Percentiles rank a stretch among this genome's conserved stretches.
phyloP scores from a whole-genome alignment of 2,888 invertebrate species.

The Sthenelais limicola region DNA sequence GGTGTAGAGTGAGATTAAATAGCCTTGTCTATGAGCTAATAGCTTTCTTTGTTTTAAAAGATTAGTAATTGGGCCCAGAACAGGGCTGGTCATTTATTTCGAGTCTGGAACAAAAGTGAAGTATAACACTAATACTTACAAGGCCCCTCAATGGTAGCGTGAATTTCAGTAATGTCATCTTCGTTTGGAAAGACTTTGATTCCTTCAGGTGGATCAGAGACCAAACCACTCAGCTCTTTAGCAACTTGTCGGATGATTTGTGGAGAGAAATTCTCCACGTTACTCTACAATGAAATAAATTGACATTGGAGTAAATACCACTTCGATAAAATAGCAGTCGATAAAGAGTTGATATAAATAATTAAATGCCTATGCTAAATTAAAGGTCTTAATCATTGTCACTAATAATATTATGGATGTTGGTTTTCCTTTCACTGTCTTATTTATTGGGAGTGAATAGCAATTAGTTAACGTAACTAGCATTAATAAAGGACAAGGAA shows the following conservation, averaged over 20 bases:
- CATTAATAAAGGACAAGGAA: no score
- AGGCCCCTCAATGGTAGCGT: conserved; percentile 93
- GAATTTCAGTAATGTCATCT: conserved; percentile 93
- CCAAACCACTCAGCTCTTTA: conserved; percentile 89
- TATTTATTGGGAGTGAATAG: no score
- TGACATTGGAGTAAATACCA: neutral
- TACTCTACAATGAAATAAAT: conserved; percentile 53
- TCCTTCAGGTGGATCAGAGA: conserved; percentile 89
- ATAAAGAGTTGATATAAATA: neutral
- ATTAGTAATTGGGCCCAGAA: no score
- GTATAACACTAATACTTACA: conserved; percentile 72
- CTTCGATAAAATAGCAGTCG: neutral
- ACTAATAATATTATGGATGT: neutral
- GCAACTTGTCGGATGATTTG: conserved; percentile 90
- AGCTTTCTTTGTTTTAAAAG: no score
- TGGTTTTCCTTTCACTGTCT: neutral
- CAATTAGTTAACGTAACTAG: no score
- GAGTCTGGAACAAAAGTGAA: neutral
- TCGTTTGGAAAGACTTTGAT: conserved; percentile 91
- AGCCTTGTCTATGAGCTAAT: no score
- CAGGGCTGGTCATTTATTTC: neutral
- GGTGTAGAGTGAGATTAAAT: no score
- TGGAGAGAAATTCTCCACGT: conserved; percentile 92
- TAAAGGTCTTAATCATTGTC: neutral
- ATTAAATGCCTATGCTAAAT: neutral